A percentile compares a stretch with the other conserved stretches of the same genome.
Evolutionary conservation across 2,888 invertebrate genomes (phyloP).

Genomic region (Drosophila birchii): DNA sequence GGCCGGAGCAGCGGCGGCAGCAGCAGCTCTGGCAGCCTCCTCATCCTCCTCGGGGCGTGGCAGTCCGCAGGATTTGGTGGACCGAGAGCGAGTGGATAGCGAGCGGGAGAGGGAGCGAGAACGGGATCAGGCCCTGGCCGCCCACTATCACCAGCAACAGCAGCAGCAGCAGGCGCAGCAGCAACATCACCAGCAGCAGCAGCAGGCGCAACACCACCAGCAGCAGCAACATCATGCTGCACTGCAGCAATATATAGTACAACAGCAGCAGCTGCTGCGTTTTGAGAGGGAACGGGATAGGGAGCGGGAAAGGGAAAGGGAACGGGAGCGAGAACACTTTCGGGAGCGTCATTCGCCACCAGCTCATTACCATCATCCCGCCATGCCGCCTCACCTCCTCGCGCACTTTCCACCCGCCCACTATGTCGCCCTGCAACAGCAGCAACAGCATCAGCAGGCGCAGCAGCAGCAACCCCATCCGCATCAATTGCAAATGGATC

Average conservation of each 20-base stretch:
- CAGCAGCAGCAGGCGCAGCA: slow-evolving; percentile 66
- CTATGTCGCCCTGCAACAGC: slow-evolving; percentile 70
- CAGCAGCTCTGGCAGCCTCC: slow-evolving; percentile 64
- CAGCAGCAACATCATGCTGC: slow-evolving; percentile 75
- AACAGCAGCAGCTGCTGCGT: slow-evolving; percentile 78
- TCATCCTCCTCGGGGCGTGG: slow-evolving; percentile 39
- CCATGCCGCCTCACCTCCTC: slow-evolving; percentile 53
- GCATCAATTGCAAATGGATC: slow-evolving; percentile 75
- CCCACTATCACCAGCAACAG: slow-evolving; percentile 62
- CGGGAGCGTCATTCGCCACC: slow-evolving; percentile 54
- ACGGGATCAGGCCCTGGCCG: slow-evolving; percentile 29
- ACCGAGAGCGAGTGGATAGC: slow-evolving; percentile 14
- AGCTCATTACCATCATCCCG: slow-evolving; percentile 56
- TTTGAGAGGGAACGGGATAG: slow-evolving; percentile 72
- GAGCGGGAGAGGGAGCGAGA: slow-evolving; percentile 33
- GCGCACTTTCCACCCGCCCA: slow-evolving; percentile 71
- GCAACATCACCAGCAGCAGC: slow-evolving; percentile 57
- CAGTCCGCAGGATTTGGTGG: slow-evolving; percentile 43
- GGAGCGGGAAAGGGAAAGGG: slow-evolving; percentile 61
- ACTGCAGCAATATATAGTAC: slow-evolving; percentile 79
- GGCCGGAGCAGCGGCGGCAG: slow-evolving; percentile 86
- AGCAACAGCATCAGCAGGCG: slow-evolving; percentile 48
- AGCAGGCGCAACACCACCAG: slow-evolving; percentile 59
- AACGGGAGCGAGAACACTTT: slow-evolving; percentile 49
- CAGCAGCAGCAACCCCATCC: slow-evolving; percentile 74